Evolutionary conservation across 2,797 vertebrate species (phyloP).

Genomic region (Poliocrania exsul): DNA sequence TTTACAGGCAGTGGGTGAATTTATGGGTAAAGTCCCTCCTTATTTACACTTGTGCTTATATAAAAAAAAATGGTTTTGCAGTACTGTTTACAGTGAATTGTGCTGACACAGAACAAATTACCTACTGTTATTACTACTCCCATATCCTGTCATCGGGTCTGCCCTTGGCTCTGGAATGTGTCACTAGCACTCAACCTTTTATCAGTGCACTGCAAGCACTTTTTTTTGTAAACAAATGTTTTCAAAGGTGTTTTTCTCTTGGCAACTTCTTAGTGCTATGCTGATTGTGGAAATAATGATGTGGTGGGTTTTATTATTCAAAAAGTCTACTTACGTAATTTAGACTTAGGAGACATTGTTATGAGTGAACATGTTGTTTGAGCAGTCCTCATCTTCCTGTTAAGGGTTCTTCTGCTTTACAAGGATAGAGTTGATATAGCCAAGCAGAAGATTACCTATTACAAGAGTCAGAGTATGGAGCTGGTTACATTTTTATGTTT

Average conservation of each 20-base stretch:
- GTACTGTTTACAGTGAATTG: not conserved
- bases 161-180: conserved; percentile 3
- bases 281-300: not conserved
- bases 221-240: not conserved
- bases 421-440: not conserved
- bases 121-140: not conserved
- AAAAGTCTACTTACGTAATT: not conserved
- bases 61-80: not conserved
- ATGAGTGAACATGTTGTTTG: not conserved
- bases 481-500: not conserved
- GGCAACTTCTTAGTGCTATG: not conserved
- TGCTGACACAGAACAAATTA: not conserved
- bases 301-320: not conserved
- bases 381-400: not conserved
- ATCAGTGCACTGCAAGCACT: not conserved
- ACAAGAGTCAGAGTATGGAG: not conserved
- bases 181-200: not conserved
- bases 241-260: not conserved
- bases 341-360: not conserved
- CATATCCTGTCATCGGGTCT: not conserved
- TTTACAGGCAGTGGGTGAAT: not conserved
- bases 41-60: not conserved
- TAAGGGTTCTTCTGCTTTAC: not conserved
- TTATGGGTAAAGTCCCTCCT: not conserved
- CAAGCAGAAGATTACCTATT: not conserved